Base-by-base conservation (phyloP, 2,888 invertebrate species). In the Disparrhopalites patrizii region DNA sequence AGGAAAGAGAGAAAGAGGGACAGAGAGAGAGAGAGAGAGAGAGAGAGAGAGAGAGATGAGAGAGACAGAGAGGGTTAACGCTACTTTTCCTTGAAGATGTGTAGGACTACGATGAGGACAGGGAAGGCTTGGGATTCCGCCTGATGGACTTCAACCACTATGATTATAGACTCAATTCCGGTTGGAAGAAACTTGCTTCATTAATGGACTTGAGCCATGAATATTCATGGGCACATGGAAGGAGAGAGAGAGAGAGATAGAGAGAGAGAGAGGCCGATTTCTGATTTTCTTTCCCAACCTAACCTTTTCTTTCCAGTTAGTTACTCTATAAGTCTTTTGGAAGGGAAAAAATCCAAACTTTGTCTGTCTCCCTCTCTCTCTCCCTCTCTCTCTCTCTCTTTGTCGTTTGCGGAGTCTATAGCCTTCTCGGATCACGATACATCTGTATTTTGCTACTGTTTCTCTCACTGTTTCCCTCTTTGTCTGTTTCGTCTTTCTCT, bases 201-300 rank as follows among this genome's bases (percentile, higher is more conserved):
- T 55, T 56, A 64, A 55, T 64, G 64, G 50, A 55, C 25, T 54
- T 28, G n/a, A n/a, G 28, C 31, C 30, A 57, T 64, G 64, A 56
- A 64, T 64, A 64, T 64, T 64, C 64, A 64, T 56, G 63, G 31
- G 8, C 50, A n/a, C n/a, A n/a, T n/a, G n/a, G n/a, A n/a, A n/a
- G n/a, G n/a, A n/a, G n/a, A n/a, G n/a, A n/a, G n/a, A n/a, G n/a
- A n/a, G n/a, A n/a, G n/a, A n/a, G n/a, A n/a, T n/a, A n/a, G n/a
- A n/a, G n/a, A n/a, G n/a, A n/a, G n/a, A n/a, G n/a, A n/a, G n/a
- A 28, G 20, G 52, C 27, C 43, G 63, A 63, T 54, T 63, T 55
- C 43, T 54, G 63, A 64, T 64, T 64, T 64, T 64, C 57, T 64
- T 60, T 60, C 36, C 23, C 64, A 38, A 28, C 38, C 8, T 18